These are phyloP conservation scores for Ciconia nigra DNA, from an alignment of 2,797 vertebrate genomes.

Conservation along the genomic window DNA sequence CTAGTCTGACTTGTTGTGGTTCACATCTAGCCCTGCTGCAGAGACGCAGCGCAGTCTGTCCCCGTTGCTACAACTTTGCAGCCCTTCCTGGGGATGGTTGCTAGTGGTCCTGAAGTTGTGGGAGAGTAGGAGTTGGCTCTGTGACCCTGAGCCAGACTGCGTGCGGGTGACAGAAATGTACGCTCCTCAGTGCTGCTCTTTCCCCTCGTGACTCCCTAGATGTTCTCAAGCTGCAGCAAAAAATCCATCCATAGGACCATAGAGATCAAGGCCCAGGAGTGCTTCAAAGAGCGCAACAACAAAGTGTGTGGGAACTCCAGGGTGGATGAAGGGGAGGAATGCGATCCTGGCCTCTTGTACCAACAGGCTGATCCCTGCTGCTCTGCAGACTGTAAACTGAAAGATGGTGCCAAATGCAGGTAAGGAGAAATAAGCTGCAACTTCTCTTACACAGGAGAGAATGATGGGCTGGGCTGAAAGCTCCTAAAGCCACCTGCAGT, in stretches of 20 bases:
- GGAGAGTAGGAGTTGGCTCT: not conserved
- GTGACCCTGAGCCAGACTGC: not conserved
- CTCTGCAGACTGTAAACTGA: constrained; percentile 84
- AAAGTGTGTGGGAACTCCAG: constrained; percentile 96
- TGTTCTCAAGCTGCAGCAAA: constrained; percentile 96
- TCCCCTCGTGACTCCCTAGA: constrained; percentile 70
- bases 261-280: constrained; percentile 85
- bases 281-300: constrained; percentile 92
- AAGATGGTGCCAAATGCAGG: constrained; percentile 84
- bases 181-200: not conserved
- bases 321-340: constrained; percentile 93
- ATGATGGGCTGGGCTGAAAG: not conserved
- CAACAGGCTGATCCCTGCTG: constrained; percentile 89
- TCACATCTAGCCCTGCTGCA: not conserved
- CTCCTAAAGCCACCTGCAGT: not conserved
- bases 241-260: constrained; percentile 89
- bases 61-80: rapidly evolving
- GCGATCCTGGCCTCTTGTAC: constrained; percentile 91
- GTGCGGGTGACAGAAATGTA: not conserved
- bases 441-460: not conserved
- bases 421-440: constrained; percentile 32
- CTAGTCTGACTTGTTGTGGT: not conserved
- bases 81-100: not conserved
- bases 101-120: not conserved
- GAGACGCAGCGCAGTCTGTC: not conserved